Percentiles rank a stretch among this genome's conserved stretches.
Conservation (phyloP, 2,113 vertebrate species). For the Nesospiza acunhae region DNA sequence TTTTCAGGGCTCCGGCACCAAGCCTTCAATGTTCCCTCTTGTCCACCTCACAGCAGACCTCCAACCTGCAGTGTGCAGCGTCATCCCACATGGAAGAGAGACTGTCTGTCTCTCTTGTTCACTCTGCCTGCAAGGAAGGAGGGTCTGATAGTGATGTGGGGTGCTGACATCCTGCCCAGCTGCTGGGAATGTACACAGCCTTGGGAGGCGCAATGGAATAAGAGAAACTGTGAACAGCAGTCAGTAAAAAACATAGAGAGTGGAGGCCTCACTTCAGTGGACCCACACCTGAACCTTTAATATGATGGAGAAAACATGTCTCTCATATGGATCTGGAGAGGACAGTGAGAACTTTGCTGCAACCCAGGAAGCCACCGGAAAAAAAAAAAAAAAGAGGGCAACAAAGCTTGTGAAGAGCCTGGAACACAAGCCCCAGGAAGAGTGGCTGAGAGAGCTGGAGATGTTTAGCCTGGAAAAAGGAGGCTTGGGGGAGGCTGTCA, state of each 20-base stretch:
- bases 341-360: not conserved
- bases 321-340: not conserved
- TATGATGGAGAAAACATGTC: not conserved
- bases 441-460: not conserved
- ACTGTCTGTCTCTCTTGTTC: not conserved
- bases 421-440: not conserved
- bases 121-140: not conserved
- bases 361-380: not conserved
- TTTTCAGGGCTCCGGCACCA: not conserved
- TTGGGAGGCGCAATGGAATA: not conserved
- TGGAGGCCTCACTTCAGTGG: not conserved
- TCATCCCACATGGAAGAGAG: fast-evolving
- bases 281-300: not conserved
- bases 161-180: not conserved
- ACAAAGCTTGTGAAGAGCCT: not conserved
- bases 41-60: fast-evolving
- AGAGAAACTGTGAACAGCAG: fast-evolving
- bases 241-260: not conserved
- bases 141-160: not conserved
- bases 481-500: not conserved
- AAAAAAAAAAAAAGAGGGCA: no score
- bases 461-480: not conserved
- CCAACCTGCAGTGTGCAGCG: fast-evolving
- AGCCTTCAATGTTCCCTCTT: not conserved
- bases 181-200: fast-evolving